Evolutionary conservation across 2,888 invertebrate species (phyloP).

Genomic region (Dasypogon diadema): DNA sequence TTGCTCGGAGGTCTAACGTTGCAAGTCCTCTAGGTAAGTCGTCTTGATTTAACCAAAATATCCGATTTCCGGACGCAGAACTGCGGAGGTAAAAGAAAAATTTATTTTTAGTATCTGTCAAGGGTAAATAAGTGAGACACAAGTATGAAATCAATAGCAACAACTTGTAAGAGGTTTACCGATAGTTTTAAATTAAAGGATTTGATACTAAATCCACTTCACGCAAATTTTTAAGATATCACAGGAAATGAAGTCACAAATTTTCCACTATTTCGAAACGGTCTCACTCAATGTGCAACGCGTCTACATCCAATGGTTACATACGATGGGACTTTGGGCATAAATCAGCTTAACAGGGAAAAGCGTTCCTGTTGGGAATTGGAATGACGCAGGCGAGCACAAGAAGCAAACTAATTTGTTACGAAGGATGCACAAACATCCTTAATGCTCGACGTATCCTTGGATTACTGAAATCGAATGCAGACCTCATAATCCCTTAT

Average conservation of each 20-base stretch:
- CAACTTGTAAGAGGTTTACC: too few species aligned
- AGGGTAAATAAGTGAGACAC: too few species aligned
- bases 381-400: not conserved
- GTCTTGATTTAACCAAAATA: slow-evolving; percentile 79
- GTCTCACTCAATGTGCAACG: too few species aligned
- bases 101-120: too few species aligned
- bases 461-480: not conserved
- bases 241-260: too few species aligned
- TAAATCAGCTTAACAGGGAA: slow-evolving; percentile 26
- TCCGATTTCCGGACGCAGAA: slow-evolving; percentile 85
- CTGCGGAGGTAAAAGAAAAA: slow-evolving; percentile 69
- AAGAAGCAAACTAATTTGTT: not conserved
- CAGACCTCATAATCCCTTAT: slow-evolving; percentile 17
- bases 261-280: too few species aligned
- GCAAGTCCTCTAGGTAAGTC: slow-evolving; percentile 79
- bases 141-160: too few species aligned
- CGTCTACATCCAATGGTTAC: too few species aligned
- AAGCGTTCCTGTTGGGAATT: not conserved
- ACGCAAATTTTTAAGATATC: too few species aligned
- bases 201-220: too few species aligned
- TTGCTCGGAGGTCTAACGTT: slow-evolving; percentile 85
- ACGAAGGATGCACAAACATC: slow-evolving; percentile 1
- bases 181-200: too few species aligned
- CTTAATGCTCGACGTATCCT: not conserved
- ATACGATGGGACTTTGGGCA: too few species aligned